Evolutionary conservation across 92 coral and sea anemone species (phyloP), one percentile per base, ranked within the genome.

Genomic region (Actinernus sp.): DNA sequence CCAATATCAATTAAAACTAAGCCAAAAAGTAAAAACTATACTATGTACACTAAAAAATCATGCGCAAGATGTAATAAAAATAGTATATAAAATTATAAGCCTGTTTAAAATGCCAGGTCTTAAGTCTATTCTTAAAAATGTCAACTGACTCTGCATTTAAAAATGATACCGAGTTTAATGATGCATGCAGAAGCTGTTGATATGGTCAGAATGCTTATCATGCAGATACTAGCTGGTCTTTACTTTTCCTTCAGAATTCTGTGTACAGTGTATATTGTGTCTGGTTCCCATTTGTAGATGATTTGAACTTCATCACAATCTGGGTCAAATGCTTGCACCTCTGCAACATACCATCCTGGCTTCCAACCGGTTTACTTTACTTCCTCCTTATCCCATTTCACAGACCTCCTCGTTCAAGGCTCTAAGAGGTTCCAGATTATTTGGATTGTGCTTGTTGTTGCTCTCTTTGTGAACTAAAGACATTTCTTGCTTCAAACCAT

Each of bases 261-360:
- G 23, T 38, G 30, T 19, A 65, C 63, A 4, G 54, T 48, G 62
- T 67, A 67, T 4, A 71, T 48, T 49, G 34, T 32, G 26, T 60
- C 71, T 30, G 72, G 80, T 51, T 73, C 73, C 33, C 61, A 24
- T 8, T 61, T 24, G 54, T 61, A 61, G 9, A 59, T 41, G 0
- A 73, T 51, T 8, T 56, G 34, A 21, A 67, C 58, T 34, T 77
- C 48, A 45, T 77, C 70, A 25, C 16, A 36, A 14, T 57, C 68
- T 22, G 84, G 79, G 26, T 47, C 51, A 56, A 77, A 77, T 31
- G 84, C 40, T 43, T 77, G 84, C 10, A 68, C 58, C 32, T 77
- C 84, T 47, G 79, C 70, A 14, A 14, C 61, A 61, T 77, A 77
- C 79, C 77, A 77, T 45, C 79, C 84, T 18, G 84, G 65, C 30